phyloP scores from a whole-genome alignment of 2,797 vertebrate genomes.

The Cuniculus paca region DNA sequence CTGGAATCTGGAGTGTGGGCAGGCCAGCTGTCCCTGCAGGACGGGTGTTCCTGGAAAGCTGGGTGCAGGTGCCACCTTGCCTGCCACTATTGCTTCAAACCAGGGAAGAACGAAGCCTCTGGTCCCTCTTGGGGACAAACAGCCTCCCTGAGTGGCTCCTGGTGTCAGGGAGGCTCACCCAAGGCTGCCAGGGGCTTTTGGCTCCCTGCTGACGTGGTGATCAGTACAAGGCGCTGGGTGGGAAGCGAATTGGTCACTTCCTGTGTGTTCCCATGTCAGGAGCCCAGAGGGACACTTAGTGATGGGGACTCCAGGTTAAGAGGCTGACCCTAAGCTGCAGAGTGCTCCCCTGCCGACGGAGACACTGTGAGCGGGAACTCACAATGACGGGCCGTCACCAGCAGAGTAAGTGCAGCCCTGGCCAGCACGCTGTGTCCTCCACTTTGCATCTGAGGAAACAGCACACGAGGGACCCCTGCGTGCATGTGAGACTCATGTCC shows the following conservation, averaged over 20 bases:
- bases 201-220: accelerated
- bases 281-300: accelerated
- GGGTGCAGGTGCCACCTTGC: not conserved
- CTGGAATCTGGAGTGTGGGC: accelerated
- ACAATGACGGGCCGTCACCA: accelerated
- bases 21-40: not conserved
- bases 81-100: not conserved
- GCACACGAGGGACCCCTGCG: accelerated
- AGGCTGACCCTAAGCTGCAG: not conserved
- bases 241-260: too few relatives aligned
- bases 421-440: accelerated
- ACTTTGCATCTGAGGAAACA: too few relatives aligned
- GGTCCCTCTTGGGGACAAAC: accelerated
- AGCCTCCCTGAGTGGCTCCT: too few relatives aligned
- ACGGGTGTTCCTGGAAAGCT: accelerated
- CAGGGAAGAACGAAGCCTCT: accelerated
- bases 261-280: not conserved
- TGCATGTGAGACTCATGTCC: accelerated
- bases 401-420: accelerated
- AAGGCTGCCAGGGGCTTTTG: accelerated
- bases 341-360: accelerated
- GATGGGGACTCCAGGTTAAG: not conserved
- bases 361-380: not conserved
- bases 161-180: accelerated
- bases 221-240: accelerated